These are phyloP conservation scores for Tupaia tana DNA, from an alignment of 2,113 vertebrate species.

Conservation along the genomic window DNA sequence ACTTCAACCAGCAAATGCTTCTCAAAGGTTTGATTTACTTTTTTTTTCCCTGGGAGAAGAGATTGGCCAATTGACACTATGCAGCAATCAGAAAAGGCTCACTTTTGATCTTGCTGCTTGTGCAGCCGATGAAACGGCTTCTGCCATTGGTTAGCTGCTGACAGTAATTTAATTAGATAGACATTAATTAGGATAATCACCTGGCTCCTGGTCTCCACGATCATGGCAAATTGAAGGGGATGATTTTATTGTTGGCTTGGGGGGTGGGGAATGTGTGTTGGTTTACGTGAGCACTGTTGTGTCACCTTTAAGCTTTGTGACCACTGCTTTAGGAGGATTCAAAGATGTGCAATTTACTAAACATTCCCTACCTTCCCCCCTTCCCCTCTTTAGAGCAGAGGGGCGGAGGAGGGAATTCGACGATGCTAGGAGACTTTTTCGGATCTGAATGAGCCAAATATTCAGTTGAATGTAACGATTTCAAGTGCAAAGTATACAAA, in stretches of 20 bases:
- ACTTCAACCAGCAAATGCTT: conserved; percentile 92
- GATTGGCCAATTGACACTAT: conserved; percentile 99
- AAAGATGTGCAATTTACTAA: conserved; percentile 78
- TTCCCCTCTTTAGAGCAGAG: conserved; percentile 64
- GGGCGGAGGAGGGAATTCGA: conserved; percentile 72
- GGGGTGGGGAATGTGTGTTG: conserved; percentile 82
- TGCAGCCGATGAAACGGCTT: conserved; percentile 97
- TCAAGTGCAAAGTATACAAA: conserved; percentile 81
- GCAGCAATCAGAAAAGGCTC: conserved; percentile 95
- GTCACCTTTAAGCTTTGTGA: conserved; percentile 86
- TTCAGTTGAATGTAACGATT: conserved; percentile 82
- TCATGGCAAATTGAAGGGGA: conserved; percentile 90
- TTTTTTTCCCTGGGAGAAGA: conserved; percentile 91
- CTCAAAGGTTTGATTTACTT: conserved; percentile 92
- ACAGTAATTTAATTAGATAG: conserved; percentile 99
- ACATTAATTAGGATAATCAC: conserved; percentile 99
- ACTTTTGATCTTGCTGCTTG: conserved; percentile 94
- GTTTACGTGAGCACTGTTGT: conserved; percentile 85
- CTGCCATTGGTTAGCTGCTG: conserved; percentile 96
- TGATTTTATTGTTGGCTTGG: conserved; percentile 88
- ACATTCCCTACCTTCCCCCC: conserved; percentile 66
- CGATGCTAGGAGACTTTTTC: conserved; percentile 75
- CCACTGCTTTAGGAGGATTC: conserved; percentile 80
- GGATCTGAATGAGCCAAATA: conserved; percentile 84
- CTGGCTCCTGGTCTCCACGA: conserved; percentile 92